Percentiles rank a stretch among this genome's conserved stretches.
phyloP scores from a whole-genome alignment of 92 coral and sea anemone genomes.

The Zoanthus sansibaricus region DNA sequence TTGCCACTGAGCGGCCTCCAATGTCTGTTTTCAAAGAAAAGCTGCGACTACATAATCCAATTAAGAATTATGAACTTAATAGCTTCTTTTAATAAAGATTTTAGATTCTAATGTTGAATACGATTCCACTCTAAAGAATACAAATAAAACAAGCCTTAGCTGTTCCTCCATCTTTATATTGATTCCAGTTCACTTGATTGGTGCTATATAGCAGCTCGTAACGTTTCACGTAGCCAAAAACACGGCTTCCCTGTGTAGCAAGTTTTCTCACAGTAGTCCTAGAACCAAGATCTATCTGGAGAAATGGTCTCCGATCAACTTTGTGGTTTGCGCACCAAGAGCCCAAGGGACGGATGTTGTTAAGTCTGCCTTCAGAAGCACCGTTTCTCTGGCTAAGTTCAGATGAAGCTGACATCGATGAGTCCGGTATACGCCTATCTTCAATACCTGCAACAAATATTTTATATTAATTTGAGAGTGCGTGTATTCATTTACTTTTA shows the following conservation, averaged over 20 bases:
- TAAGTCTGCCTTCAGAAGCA: conserved; percentile 70
- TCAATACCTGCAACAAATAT: neutral
- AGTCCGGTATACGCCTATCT: conserved; percentile 37
- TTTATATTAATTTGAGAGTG: neutral
- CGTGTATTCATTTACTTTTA: too few species aligned
- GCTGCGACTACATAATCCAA: too few species aligned
- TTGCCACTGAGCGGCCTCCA: too few species aligned
- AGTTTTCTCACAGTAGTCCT: conserved; percentile 61
- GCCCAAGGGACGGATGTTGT: conserved; percentile 60
- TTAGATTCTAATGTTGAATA: too few species aligned
- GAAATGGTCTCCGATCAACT: conserved; percentile 60
- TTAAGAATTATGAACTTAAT: too few species aligned
- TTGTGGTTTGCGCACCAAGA: conserved; percentile 69
- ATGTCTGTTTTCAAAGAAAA: too few species aligned
- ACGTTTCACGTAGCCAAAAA: conserved; percentile 67
- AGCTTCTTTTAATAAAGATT: too few species aligned
- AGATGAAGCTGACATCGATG: conserved; percentile 70
- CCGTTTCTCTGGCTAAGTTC: conserved; percentile 52
- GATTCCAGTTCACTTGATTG: conserved; percentile 81
- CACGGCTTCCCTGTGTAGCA: conserved; percentile 81
- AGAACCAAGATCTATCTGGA: conserved; percentile 73
- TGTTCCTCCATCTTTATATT: conserved; percentile 33
- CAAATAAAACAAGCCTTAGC: conserved; percentile 21
- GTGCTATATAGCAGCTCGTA: conserved; percentile 67
- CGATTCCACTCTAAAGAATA: neutral